These are phyloP conservation scores for Stegastes partitus DNA, from an alignment of 2,113 vertebrate genomes.

Conservation along the genomic window DNA sequence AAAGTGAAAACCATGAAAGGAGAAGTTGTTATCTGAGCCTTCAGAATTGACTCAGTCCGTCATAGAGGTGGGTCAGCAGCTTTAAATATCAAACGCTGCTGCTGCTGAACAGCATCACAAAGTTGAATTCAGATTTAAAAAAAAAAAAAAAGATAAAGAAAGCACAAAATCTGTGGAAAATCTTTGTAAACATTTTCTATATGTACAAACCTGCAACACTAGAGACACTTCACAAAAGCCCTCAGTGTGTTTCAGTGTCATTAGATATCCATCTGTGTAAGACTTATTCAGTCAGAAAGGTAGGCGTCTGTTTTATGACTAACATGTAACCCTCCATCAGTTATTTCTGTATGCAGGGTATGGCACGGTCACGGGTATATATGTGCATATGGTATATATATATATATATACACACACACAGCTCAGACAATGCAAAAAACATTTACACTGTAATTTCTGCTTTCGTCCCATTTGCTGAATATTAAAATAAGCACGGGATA, in stretches of 20 bases:
- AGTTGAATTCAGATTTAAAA: neutral
- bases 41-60: conserved; percentile 1
- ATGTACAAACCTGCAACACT: neutral
- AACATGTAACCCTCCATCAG: conserved; percentile 28
- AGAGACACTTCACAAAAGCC: conserved; percentile 4
- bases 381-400: no score
- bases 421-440: conserved; percentile 15
- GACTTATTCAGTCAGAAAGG: conserved; percentile 52
- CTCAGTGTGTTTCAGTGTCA: conserved; percentile 14
- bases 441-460: conserved; percentile 19
- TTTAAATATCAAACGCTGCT: conserved; percentile 9
- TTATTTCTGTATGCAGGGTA: conserved; percentile 9
- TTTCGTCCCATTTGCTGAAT: conserved; percentile 19
- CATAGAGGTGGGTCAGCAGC: conserved; percentile 4
- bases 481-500: conserved; percentile 21
- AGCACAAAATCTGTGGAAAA: no score
- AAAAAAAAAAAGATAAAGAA: neutral
- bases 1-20: conserved; percentile 18
- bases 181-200: neutral
- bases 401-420: neutral
- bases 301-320: neutral
- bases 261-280: conserved; percentile 5
- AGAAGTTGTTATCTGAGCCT: conserved; percentile 15
- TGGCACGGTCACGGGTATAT: neutral
- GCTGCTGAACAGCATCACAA: neutral